Evolutionary conservation across 2,888 invertebrate genomes (phyloP), one percentile per base, ranked within the genome.

Genomic region (Antheraea yamamai): DNA sequence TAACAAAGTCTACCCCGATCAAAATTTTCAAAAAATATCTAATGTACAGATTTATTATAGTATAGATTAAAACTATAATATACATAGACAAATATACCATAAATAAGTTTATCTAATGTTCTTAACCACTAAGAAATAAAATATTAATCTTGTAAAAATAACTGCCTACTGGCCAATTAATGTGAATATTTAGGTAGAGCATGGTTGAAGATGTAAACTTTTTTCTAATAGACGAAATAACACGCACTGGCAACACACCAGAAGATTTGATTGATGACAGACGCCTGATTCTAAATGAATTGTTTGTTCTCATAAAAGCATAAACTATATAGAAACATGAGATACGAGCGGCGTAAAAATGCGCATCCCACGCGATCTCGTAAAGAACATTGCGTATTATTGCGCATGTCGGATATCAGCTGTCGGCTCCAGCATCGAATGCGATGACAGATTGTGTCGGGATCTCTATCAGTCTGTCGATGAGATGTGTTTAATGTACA

Each of bases 251-350:
- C 26, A 64, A 18, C 23, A 23, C 64, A 64, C 64, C 64, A 64
- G 64, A 64, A 64, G 26, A 14, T 64, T 64, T 64, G 64, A 64
- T 64, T 64, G 64, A 64, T 26, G 64, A 26, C 64, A 26, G 64
- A 64, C 64, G 64, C 64, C 26, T 64, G 64, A 26, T 26, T 64
- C 14, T 64, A 64, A 61, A 66, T 66, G 64, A 66, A 30, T 66
- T 66, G 64, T 66, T 66, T 66, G 64, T 66, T 66, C 64, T 66
- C 26, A 66, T 66, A 66, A 66, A 66, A 66, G 64, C 26, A 16
- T 30, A 66, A 66, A 66, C 26, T 66, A 30, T 7, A 66, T 66
- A 66, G 30, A 12, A 66, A 30, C 4, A 30, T 66, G 64, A 66
- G 30, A 66, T 66, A 30, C 64, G 64, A 30, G 64, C 64, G 30